Evolutionary conservation across 2,888 invertebrate species (phyloP).

Genomic region (Sericinus montela): DNA sequence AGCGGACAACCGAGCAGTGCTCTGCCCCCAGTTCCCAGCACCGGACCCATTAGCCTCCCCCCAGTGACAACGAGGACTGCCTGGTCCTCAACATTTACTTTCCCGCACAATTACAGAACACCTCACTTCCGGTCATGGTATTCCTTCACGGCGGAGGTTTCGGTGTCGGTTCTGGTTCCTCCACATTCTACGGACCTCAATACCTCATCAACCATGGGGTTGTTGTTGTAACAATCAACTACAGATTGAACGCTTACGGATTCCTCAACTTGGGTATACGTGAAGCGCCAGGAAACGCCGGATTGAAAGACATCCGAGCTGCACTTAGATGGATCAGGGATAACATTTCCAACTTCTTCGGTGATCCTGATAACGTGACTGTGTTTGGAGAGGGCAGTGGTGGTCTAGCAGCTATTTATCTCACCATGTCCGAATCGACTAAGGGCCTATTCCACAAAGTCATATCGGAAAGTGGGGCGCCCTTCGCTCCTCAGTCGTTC

Average conservation of each 20-base stretch:
- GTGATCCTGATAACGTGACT: slow-evolving; percentile 64
- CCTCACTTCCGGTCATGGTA: slow-evolving; percentile 60
- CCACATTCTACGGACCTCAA: slow-evolving; percentile 64
- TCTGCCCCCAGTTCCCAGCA: slow-evolving; percentile 63
- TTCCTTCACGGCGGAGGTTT: slow-evolving; percentile 75
- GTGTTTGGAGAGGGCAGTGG: slow-evolving; percentile 71
- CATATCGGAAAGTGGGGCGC: slow-evolving; percentile 61
- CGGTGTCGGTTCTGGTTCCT: slow-evolving; percentile 61
- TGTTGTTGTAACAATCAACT: slow-evolving; percentile 71
- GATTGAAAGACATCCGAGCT: slow-evolving; percentile 66
- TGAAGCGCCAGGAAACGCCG: slow-evolving; percentile 71
- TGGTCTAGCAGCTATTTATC: slow-evolving; percentile 58
- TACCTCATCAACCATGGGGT: slow-evolving; percentile 62
- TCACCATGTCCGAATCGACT: slow-evolving; percentile 59
- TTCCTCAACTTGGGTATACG: slow-evolving; percentile 60
- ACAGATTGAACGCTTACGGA: slow-evolving; percentile 67
- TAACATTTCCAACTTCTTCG: slow-evolving; percentile 58
- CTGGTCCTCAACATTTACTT: slow-evolving; percentile 64
- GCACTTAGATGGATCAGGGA: slow-evolving; percentile 65
- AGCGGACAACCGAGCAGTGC: slow-evolving; percentile 52
- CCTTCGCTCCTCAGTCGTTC: slow-evolving; percentile 58
- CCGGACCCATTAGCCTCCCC: slow-evolving; percentile 56
- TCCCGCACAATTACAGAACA: slow-evolving; percentile 41
- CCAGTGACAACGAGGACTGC: slow-evolving; percentile 70
- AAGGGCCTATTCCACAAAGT: slow-evolving; percentile 61